These are phyloP conservation scores for Rhadina sibilatrix DNA, from an alignment of 2,113 vertebrate genomes.

Conservation along the genomic window DNA sequence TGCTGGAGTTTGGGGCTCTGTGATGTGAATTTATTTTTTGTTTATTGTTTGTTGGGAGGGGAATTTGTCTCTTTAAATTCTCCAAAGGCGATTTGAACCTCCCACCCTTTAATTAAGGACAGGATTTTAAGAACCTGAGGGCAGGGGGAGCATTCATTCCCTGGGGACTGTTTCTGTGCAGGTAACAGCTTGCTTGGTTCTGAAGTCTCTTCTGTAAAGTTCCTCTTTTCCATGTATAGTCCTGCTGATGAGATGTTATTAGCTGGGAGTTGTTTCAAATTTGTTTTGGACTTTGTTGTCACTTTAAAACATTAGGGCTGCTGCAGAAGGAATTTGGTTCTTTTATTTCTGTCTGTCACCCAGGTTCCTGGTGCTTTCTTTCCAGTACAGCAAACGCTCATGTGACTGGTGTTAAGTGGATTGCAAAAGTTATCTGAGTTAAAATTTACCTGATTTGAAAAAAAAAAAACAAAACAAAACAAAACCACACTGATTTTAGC, in stretches of 20 bases:
- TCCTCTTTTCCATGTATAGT: fast-evolving
- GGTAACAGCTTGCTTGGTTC: background rate
- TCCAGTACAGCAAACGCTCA: background rate
- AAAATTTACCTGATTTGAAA: background rate
- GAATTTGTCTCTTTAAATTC: background rate
- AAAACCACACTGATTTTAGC: background rate
- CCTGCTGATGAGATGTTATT: background rate
- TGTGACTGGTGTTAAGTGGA: background rate
- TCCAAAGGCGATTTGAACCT: background rate
- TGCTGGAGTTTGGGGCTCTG: background rate
- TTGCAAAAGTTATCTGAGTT: background rate
- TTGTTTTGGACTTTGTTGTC: background rate
- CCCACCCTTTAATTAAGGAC: background rate
- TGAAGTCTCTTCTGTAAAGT: background rate
- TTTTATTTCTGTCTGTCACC: background rate
- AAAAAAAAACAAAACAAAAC: background rate
- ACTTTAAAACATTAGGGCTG: background rate
- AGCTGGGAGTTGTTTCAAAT: background rate
- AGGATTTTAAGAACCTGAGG: background rate
- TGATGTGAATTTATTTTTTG: no score
- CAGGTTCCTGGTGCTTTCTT: fast-evolving
- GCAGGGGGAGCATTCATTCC: fast-evolving
- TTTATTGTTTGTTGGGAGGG: background rate
- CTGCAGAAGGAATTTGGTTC: no score
- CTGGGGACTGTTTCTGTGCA: fast-evolving